Evolutionary conservation across 2,797 vertebrate species (phyloP), one percentile per base, ranked within the genome.

Genomic region (Rhabdomys pumilio): DNA sequence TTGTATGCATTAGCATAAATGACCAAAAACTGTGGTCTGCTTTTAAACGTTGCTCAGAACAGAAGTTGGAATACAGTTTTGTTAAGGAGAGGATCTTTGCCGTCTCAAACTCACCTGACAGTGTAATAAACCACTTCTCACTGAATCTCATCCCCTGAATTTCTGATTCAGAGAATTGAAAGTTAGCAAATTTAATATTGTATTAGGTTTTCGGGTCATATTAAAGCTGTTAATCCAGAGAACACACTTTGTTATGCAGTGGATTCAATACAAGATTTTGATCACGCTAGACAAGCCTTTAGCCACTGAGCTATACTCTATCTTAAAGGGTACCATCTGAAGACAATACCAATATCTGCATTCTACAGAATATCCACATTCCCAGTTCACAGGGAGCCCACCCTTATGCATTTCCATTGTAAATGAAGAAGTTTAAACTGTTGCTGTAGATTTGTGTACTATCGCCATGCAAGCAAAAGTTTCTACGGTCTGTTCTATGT

Each of bases 331-430:
- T 22, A 50, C 73, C 5, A 7, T 96, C 75, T 92, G 26, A 77
- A 92, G 90, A 76, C 24, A 61, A 10, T 50, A 53, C 10, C 84
- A 14, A 53, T 73, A 91, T 61, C 38, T 85, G 41, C 41, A 63
- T 89, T 34, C 91, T 90, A 19, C 80, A 50, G 38, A 87, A 55
- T 47, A 41, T 57, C n/a, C 26, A 38, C 77, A 79, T 91, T 92
- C n/a, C n/a, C 72, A 53, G n/a, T 89, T 95, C 69, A 82, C 26
- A 92, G 15, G 80, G 76, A 72, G 22, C 29, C 61, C 12, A 6
- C 81, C 26, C 19, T 93, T n/a, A 50, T 80, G 50, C 20, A 92
- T 89, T 65, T 26, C 41, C 93, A 55, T 59, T 65, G 44, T 20
- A 80, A 69, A 91, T n/a, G 29, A 44, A 10, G 61, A 65, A 65